Evolutionary conservation across 2,888 invertebrate genomes (phyloP).

Genomic region (Eupithecia pulchellata): DNA sequence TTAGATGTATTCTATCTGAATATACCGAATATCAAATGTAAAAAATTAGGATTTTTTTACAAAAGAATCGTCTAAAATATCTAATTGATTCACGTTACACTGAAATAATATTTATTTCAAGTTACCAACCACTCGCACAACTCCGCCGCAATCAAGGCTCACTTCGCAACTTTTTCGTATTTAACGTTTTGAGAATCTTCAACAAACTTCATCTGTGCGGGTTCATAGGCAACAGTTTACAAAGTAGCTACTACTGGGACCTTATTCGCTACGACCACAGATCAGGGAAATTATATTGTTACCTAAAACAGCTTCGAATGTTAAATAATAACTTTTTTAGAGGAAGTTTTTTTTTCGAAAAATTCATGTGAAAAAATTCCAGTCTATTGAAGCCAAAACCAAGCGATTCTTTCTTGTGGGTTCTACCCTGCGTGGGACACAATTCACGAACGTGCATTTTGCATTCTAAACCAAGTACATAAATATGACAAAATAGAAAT

Average conservation of each 20-base stretch:
- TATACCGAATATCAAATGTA: neutral
- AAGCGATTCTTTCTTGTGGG: too few relatives aligned
- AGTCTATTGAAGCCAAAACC: too few relatives aligned
- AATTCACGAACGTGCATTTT: too few relatives aligned
- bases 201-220: constrained; percentile 27
- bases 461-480: too few relatives aligned
- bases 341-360: too few relatives aligned
- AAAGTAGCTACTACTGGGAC: constrained; percentile 16
- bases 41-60: neutral
- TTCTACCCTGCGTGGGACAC: too few relatives aligned
- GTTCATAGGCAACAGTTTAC: constrained; percentile 25
- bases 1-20: too few relatives aligned
- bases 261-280: neutral
- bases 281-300: neutral
- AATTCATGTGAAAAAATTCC: too few relatives aligned
- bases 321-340: neutral
- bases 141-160: constrained; percentile 30
- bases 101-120: constrained; percentile 25
- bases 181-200: constrained; percentile 36
- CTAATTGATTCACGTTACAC: neutral
- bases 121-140: constrained; percentile 17
- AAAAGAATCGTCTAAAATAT: neutral
- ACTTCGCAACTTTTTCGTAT: constrained; percentile 33
- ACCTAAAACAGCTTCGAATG: neutral
- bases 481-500: too few relatives aligned